Evolutionary conservation across 1,140 invertebrate species (phyloP), one percentile per base, ranked within the genome.

Genomic region (Fopius arisanus): DNA sequence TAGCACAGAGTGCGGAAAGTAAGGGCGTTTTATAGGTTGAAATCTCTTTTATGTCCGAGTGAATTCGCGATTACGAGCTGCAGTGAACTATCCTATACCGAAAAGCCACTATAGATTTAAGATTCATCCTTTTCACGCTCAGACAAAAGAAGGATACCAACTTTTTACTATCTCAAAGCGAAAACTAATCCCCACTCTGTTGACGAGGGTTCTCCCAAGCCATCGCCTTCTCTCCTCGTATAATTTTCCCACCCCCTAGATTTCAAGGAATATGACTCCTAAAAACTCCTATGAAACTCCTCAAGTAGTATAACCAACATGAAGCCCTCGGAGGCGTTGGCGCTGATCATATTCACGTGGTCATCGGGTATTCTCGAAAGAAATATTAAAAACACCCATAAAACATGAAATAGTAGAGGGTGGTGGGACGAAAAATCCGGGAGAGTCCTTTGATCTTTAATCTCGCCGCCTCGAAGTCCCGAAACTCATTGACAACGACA

Each of bases 1-100:
- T 63, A 33, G 28, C n/a, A 16, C n/a, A 33, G 6, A 16, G 1
- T 14, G 62, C 26, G n/a, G 29, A 65, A 77, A 78, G 68, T 31
- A 78, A 78, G 75, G 71, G 68, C 68, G 77, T 81, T 83, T 84
- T 80, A 83, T 80, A 80, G 81, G 70, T 81, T 76, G 72, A 79
- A 84, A 84, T 84, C 78, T 78, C 59, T 82, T 83, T 83, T 83
- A 83, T 81, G 77, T 72, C 73, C 48, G 26, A 43, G 63, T 66
- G 78, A 71, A 81, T 83, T 80, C 78, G 78, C 71, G 74, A 82
- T 80, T 81, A 83, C 76, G 79, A 79, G 76, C 75, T 67, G 5
- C 40, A 70, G 40, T 37, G 7, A 37, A 37, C 33, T 37, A 12
- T 37, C 1, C 33, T 37, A 76, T 73, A 70, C 19, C 54, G 21